Conservation (phyloP, 2,113 vertebrate genomes). For the Diglossa brunneiventris region DNA sequence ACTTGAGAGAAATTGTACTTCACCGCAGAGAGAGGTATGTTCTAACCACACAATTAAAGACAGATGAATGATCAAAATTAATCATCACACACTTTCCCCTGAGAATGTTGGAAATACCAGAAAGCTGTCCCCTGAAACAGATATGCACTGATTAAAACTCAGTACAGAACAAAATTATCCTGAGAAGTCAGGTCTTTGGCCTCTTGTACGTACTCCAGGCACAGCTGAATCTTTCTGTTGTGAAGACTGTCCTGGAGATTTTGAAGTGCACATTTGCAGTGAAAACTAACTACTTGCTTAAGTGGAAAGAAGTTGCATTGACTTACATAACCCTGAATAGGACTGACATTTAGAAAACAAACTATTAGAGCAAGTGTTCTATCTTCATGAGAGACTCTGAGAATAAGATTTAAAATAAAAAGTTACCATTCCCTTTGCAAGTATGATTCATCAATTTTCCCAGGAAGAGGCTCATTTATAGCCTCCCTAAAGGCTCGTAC, state of each 20-base stretch:
- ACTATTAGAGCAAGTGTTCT: not conserved
- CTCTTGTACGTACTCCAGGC: not conserved
- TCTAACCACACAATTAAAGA: not conserved
- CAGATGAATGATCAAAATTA: not conserved
- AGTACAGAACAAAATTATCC: not conserved
- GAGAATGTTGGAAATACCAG: not conserved
- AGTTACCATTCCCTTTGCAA: not conserved
- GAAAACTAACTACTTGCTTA: not conserved
- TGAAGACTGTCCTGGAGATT: not conserved
- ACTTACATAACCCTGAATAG: not conserved
- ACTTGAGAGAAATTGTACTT: not conserved
- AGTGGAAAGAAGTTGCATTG: not conserved
- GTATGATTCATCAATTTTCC: not conserved
- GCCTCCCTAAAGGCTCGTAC: not conserved
- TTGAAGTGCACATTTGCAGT: not conserved
- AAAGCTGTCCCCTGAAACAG: not conserved
- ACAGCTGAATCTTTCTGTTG: not conserved
- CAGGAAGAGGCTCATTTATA: not conserved
- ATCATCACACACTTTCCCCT: not conserved
- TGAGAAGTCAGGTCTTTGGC: not conserved
- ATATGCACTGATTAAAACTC: not conserved
- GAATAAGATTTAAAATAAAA: not conserved
- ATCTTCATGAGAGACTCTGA: not conserved
- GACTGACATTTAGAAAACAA: not conserved
- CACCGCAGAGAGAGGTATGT: not conserved